These are phyloP conservation scores for Orthochromis indermauri DNA, from an alignment of 2,113 vertebrate species.

Conservation along the genomic window DNA sequence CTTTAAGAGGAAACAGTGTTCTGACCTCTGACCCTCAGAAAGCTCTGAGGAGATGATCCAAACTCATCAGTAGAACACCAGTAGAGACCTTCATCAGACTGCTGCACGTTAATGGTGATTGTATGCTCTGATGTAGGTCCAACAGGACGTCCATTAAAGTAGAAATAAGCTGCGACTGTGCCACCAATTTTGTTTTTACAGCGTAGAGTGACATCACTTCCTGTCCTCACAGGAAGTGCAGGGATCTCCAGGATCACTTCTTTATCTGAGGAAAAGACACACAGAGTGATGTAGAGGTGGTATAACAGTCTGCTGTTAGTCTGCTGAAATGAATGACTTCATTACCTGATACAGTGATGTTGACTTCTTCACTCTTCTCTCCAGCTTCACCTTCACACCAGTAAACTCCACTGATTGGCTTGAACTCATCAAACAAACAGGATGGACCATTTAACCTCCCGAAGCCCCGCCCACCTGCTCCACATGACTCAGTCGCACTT, in stretches of 20 bases:
- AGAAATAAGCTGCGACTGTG: rapidly evolving
- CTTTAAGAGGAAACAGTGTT: too few species aligned
- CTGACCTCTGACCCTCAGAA: rapidly evolving
- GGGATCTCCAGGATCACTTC: rapidly evolving
- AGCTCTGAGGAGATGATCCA: background rate
- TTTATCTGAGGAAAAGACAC: rapidly evolving
- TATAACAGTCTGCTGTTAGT: rapidly evolving
- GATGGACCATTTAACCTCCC: rapidly evolving
- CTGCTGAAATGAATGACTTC: rapidly evolving
- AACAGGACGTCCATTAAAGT: rapidly evolving
- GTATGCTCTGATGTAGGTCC: rapidly evolving
- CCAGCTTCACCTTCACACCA: background rate
- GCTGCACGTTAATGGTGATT: background rate
- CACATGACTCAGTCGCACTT: rapidly evolving
- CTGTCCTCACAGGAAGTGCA: background rate
- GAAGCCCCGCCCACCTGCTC: rapidly evolving
- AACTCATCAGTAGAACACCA: rapidly evolving
- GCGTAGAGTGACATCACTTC: background rate
- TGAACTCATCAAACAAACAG: rapidly evolving
- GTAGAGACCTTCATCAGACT: background rate
- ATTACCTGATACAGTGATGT: too few species aligned
- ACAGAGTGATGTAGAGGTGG: too few species aligned
- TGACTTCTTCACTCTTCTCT: background rate
- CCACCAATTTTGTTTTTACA: rapidly evolving
- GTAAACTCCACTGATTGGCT: rapidly evolving